Evolutionary conservation across 2,888 invertebrate genomes (phyloP), one percentile per base, ranked within the genome.

Genomic region (Maniola hyperantus): DNA sequence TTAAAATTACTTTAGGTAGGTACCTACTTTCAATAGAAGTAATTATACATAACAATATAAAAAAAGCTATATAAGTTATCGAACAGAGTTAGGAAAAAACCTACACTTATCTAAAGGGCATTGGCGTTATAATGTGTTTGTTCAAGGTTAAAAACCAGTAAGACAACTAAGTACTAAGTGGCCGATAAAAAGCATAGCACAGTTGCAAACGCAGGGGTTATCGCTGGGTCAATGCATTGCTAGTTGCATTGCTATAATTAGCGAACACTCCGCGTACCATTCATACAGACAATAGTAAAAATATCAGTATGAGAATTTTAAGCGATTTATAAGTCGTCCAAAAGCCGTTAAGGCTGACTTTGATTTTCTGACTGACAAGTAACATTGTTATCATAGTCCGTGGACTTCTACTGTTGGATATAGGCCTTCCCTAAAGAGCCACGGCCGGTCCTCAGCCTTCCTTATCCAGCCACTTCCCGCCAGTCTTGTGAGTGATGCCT

Each of bases 241-340:
- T 85, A 84, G 77, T 55, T 75, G 75, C 76, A 73, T 74, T 73
- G 81, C 84, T 85, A 85, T 85, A 83, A 85, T 85, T 85, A 85
- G 83, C 67, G 69, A 62, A 76, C 78, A 73, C 75, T 74, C 80
- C 74, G 77, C 76, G 80, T 74, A 65, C 77, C 79, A 77, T 82
- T 83, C 83, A 83, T 78, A 60, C 70, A 74, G 76, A 77, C 76
- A 42, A 69, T 67, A 39, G 26, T 67, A 67, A 58, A 20, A n/a
- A 42, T 39, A 33, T n/a, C 48, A 34, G 60, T 34, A 15, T 10
- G 18, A 36, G 7, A 54, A 34, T 34, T 44, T 36, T n/a, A 36
- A 26, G 2, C 20, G 11, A 53, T 7, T 53, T 15, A 33, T 1
- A 33, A 11, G 6, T 7, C 20, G 42, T 42, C 11, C 11, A 36